Evolutionary conservation across 2,888 invertebrate genomes (phyloP), one percentile per base, ranked within the genome.

Genomic region (Dryocosmus kuriphilus): DNA sequence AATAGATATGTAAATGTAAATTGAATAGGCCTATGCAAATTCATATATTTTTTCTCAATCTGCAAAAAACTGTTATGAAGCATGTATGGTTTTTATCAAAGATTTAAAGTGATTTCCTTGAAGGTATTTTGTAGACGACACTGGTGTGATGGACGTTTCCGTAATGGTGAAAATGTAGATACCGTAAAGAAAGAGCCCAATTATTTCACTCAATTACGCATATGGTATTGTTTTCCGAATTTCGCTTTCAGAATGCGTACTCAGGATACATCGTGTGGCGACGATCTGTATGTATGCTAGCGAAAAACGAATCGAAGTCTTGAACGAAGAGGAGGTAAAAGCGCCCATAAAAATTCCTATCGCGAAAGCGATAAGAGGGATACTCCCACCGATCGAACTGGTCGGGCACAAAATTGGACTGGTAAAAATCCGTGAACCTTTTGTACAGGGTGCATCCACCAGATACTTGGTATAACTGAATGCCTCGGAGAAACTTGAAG

Each of bases 341-440:
- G 84, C 84, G 85, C 77, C 82, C 86, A 82, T 88, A 87, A 88
- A 89, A 86, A 86, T 87, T 86, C 84, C 86, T 85, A 87, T 88
- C 86, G 84, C 86, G 83, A 81, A 83, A 82, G 79, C 86, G 85
- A 87, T 88, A 88, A 89, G 85, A 80, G 81, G 76, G 79, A 80
- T 82, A 80, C 80, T 81, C 80, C 83, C 81, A 85, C 84, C 81
- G 79, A 77, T 75, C 71, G 75, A 73, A 65, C 77, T 61, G 60
- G 30, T 84, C 38, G 78, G 62, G 61, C 76, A 75, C 75, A 80
- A 81, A 82, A 86, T 84, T 82, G 85, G 86, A 86, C 85, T 79
- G 75, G 77, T 78, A 75, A 84, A 80, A 83, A 82, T 80, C 77
- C 82, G 63, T 77, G 74, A 75, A 61, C 76, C 75, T 77, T 77